These are phyloP conservation scores for Dicyrtoma fusca DNA, from an alignment of 2,888 invertebrate genomes.

Conservation along the genomic window DNA sequence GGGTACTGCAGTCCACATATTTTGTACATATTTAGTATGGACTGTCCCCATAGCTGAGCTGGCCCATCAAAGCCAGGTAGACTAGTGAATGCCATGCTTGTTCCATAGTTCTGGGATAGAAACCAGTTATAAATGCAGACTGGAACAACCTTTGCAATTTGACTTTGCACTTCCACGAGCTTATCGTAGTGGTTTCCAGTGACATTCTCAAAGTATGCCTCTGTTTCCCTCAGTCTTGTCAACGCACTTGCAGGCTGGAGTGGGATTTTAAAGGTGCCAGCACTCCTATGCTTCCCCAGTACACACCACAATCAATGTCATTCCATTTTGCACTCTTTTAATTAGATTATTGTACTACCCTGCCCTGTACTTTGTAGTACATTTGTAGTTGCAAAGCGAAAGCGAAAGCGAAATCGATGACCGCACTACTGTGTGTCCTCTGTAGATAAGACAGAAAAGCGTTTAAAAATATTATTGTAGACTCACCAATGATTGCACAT, in stretches of 20 bases:
- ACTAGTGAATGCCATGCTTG: slow-evolving; percentile 41
- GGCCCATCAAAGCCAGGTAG: slow-evolving; percentile 42
- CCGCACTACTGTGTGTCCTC: background rate
- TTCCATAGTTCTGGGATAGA: slow-evolving; percentile 12
- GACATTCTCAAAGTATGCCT: slow-evolving; percentile 7
- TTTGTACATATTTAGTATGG: slow-evolving; percentile 46
- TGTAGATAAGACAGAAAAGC: no score
- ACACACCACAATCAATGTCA: no score
- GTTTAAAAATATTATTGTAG: no score
- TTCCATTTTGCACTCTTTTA: no score
- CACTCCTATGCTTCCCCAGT: no score
- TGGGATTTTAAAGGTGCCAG: slow-evolving; percentile 27
- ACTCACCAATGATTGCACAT: slow-evolving; percentile 38
- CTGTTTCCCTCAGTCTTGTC: slow-evolving; percentile 27
- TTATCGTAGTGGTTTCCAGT: slow-evolving; percentile 23
- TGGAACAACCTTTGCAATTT: slow-evolving; percentile 2
- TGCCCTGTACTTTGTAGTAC: no score
- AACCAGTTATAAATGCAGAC: slow-evolving; percentile 9
- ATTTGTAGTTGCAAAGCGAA: background rate
- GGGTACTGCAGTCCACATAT: slow-evolving; percentile 49
- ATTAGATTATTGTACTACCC: no score
- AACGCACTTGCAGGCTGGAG: slow-evolving; percentile 14
- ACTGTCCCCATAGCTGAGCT: slow-evolving; percentile 31
- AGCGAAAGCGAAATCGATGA: background rate
- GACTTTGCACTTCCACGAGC: slow-evolving; percentile 21